Conservation (phyloP, 35 echinoderm and acorn worm genomes). For the Ophioderma brevispina region DNA sequence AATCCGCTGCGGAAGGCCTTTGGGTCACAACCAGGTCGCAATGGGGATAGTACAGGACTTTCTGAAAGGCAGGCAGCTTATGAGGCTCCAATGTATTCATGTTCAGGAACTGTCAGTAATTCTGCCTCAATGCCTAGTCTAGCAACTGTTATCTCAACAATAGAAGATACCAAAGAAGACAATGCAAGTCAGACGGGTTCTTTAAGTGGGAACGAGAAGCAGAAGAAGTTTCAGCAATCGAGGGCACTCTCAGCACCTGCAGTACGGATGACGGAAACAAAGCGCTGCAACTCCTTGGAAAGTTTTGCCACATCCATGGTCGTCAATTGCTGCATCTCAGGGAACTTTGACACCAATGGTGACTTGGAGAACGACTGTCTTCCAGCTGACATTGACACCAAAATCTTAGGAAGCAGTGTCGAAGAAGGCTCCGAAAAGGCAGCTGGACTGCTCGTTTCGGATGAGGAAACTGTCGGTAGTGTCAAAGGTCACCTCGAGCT, state of each 20-base stretch:
- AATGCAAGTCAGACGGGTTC: neutral
- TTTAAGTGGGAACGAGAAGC: neutral
- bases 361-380: neutral
- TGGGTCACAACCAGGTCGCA: conserved; percentile 15
- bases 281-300: neutral
- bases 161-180: neutral
- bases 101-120: neutral
- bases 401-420: neutral
- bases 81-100: neutral
- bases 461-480: neutral
- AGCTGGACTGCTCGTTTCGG: neutral
- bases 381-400: neutral
- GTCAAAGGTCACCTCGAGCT: neutral
- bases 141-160: neutral
- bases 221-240: neutral
- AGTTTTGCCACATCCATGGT: neutral
- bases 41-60: neutral
- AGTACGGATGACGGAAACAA: neutral
- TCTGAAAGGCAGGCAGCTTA: neutral
- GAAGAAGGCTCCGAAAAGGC: neutral
- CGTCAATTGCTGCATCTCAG: conserved; percentile 1
- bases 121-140: neutral
- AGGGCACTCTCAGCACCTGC: neutral
- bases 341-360: conserved; percentile 4
- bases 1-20: conserved; percentile 9